These are phyloP conservation scores for Nothocercus julius DNA, from an alignment of 2,113 vertebrate species.

Conservation along the genomic window DNA sequence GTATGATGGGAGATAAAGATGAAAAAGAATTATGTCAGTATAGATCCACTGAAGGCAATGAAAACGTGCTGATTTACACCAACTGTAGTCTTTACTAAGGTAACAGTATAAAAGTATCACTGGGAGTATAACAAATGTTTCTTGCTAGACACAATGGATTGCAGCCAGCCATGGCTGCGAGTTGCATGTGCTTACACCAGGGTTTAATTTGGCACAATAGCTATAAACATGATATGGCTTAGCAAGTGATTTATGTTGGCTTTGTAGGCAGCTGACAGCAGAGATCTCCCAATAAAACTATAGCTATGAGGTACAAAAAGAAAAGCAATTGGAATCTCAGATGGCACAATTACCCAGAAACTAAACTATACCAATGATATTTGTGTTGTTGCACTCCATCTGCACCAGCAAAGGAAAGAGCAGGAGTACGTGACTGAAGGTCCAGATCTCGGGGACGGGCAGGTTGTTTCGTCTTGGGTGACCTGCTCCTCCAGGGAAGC, in stretches of 20 bases:
- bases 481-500: rapidly evolving
- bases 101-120: conserved; percentile 4
- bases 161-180: neutral
- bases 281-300: neutral
- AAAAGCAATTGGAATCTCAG: neutral
- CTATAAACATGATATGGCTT: neutral
- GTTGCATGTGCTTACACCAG: neutral
- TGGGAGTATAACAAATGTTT: neutral
- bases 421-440: neutral
- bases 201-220: neutral
- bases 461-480: neutral
- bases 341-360: too few relatives aligned
- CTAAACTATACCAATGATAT: neutral
- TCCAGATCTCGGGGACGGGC: neutral
- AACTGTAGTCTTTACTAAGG: neutral
- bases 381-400: neutral
- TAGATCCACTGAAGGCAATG: neutral
- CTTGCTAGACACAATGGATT: neutral
- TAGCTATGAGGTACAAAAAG: neutral
- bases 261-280: neutral
- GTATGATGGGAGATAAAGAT: neutral
- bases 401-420: neutral
- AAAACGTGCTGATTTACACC: conserved; percentile 21
- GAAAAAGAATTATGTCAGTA: neutral
- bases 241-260: neutral